Base-by-base conservation (phyloP, 2,797 vertebrate species). In the Coracias cyanogaster region DNA sequence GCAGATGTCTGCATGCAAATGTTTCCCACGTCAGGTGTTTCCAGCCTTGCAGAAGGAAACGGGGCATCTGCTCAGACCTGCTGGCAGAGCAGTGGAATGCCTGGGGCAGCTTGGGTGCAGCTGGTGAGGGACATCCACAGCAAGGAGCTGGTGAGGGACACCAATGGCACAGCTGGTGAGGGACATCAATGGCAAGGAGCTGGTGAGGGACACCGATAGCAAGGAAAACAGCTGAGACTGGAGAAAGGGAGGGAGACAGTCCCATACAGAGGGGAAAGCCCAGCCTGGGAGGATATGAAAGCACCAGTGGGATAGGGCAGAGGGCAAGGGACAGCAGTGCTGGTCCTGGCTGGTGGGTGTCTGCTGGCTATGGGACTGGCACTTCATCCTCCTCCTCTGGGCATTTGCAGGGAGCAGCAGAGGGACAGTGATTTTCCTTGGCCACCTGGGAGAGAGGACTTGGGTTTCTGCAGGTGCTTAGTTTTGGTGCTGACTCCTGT, bases 281-380 rank as follows among this genome's bases (percentile, higher is more conserved):
- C 35, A 46, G 5, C 2, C 0, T 1, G 6, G 64, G 54, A 72
- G 21, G 54, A 41, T 45, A 15, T 21, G 60, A 62, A 64, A 72
- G 67, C 20, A 71, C 24, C 1, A 1, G 2, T 2, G 41, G 48
- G 49, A 85, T 4, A 25, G 18, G n/a, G 24, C 4, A 0, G 7
- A 52, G 22, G 21, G 55, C 43, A 72, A 77, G 6, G 17, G 22
- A 24, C 29, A 76, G 39, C 1, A 1, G 31, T n/a, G 35, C 49
- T 49, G 4, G 21, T 80, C 22, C 55, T 3, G 15, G 46, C 19
- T 61, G 26, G 8, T 4, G 3, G 15, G 18, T 48, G 17, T 18
- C 52, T 51, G 19, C 10, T 33, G 39, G 57, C 24, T 71, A 31
- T 88, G 60, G 33, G 64, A 81, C 0, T 2, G 31, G 31, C 37